phyloP scores from a whole-genome alignment of 1,140 invertebrate species.

The Branchinecta lynchi region DNA sequence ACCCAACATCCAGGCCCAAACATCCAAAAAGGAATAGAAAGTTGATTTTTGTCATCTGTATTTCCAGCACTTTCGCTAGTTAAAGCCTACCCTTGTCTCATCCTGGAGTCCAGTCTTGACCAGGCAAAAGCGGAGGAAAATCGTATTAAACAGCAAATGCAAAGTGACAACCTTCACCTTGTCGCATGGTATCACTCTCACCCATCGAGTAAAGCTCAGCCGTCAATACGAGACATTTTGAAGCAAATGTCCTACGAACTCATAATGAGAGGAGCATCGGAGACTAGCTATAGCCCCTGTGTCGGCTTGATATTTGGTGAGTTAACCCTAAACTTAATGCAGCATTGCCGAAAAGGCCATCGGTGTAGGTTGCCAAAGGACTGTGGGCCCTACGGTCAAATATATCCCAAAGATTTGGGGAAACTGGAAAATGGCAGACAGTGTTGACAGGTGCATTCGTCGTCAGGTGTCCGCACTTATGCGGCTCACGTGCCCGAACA shows the following conservation, averaged over 20 bases:
- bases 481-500: too few species aligned
- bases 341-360: too few species aligned
- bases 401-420: too few species aligned
- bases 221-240: slow-evolving; percentile 75
- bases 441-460: too few species aligned
- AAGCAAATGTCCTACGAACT: slow-evolving; percentile 88
- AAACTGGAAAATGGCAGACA: too few species aligned
- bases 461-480: too few species aligned
- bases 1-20: too few species aligned
- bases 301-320: slow-evolving; percentile 58
- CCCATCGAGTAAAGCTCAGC: slow-evolving; percentile 68
- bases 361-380: too few species aligned
- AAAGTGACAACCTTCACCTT: slow-evolving; percentile 57
- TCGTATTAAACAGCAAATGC: slow-evolving; percentile 48
- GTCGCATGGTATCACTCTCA: slow-evolving; percentile 97
- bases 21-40: too few species aligned
- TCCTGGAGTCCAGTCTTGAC: slow-evolving; percentile 23
- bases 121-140: slow-evolving; percentile 59
- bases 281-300: slow-evolving; percentile 78
- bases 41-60: too few species aligned
- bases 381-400: too few species aligned
- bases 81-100: not conserved
- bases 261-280: slow-evolving; percentile 73
- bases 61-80: slow-evolving; percentile 12
- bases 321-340: too few species aligned